Percentiles rank a stretch among this genome's conserved stretches.
These are phyloP conservation scores for Nymphalis io DNA, from an alignment of 1,140 invertebrate species.

Conservation along the genomic window DNA sequence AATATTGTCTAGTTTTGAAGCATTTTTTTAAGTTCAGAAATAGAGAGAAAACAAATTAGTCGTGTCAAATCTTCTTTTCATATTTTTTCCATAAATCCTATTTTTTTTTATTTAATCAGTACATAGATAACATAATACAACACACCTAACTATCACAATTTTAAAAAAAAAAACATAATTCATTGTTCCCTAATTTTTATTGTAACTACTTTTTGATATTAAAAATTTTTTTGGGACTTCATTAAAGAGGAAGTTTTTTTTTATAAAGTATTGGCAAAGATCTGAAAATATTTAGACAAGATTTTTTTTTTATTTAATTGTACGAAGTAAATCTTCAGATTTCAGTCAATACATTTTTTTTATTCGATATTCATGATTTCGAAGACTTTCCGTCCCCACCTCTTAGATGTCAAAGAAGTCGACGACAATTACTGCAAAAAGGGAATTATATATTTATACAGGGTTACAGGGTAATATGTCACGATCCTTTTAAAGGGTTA, in stretches of 20 bases:
- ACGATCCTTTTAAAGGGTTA: too few species aligned
- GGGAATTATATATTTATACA: too few species aligned
- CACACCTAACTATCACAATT: not conserved
- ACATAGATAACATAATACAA: not conserved
- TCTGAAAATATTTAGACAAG: constrained; percentile 4
- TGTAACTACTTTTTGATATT: not conserved
- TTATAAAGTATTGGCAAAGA: not conserved
- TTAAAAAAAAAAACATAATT: not conserved
- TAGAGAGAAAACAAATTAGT: too few species aligned
- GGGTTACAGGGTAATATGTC: too few species aligned
- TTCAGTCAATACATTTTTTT: not conserved
- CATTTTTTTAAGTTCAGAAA: too few species aligned
- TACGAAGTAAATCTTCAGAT: not conserved
- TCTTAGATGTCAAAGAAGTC: too few species aligned
- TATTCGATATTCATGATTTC: not conserved
- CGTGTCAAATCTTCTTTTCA: too few species aligned
- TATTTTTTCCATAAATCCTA: too few species aligned
- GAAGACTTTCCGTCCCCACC: too few species aligned
- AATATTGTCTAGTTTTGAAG: too few species aligned
- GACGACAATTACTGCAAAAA: too few species aligned
- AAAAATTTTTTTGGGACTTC: not conserved
- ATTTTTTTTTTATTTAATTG: not conserved
- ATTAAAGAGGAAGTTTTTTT: not conserved
- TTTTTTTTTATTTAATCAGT: not conserved
- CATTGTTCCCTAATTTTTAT: not conserved